Conservation (phyloP, 2,888 invertebrate genomes). For the Euzophera pinguis region DNA sequence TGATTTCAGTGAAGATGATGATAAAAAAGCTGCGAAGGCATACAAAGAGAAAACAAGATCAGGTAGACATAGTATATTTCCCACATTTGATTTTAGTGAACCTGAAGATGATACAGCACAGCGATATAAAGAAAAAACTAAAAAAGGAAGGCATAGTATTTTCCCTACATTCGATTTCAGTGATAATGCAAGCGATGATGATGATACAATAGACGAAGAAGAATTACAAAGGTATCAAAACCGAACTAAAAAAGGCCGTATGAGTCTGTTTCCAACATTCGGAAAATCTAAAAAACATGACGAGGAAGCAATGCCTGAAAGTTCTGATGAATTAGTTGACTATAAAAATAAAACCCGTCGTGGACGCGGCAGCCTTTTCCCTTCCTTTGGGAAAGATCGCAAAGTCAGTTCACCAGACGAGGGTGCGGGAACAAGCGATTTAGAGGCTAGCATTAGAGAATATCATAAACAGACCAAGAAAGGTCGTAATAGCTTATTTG, state of each 20-base stretch:
- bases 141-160: slow-evolving; percentile 61
- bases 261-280: slow-evolving; percentile 67
- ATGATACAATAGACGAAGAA: slow-evolving; percentile 62
- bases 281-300: slow-evolving; percentile 58
- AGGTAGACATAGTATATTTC: slow-evolving; percentile 65
- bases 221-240: slow-evolving; percentile 66
- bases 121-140: slow-evolving; percentile 62
- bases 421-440: slow-evolving; percentile 43
- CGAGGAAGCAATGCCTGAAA: slow-evolving; percentile 63
- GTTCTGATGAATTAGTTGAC: slow-evolving; percentile 65
- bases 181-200: slow-evolving; percentile 52
- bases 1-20: slow-evolving; percentile 57
- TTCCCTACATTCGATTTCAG: slow-evolving; percentile 67
- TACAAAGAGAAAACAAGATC: slow-evolving; percentile 59
- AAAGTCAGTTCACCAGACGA: slow-evolving; percentile 53
- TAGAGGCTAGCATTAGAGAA: slow-evolving; percentile 64
- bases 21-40: slow-evolving; percentile 40
- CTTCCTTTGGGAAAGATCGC: slow-evolving; percentile 65
- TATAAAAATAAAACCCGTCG: slow-evolving; percentile 64
- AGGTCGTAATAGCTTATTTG: slow-evolving; percentile 50
- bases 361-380: slow-evolving; percentile 63
- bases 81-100: slow-evolving; percentile 66
- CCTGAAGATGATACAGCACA: slow-evolving; percentile 50
- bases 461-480: slow-evolving; percentile 55
- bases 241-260: slow-evolving; percentile 60